phyloP scores from a whole-genome alignment of 64 coral and sea anemone species.

The Actinia tenebrosa region DNA sequence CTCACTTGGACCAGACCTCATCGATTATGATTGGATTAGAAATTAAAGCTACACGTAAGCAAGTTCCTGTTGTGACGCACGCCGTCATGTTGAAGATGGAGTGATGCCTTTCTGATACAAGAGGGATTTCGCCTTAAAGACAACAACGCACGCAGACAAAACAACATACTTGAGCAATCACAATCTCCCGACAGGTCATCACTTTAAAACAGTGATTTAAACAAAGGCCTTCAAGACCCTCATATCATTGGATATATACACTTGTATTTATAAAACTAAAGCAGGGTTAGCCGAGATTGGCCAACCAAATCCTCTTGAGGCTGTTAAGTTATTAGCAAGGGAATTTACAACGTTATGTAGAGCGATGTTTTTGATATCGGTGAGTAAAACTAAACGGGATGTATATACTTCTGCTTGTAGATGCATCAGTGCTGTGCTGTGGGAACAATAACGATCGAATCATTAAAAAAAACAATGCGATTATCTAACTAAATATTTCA shows the following conservation, averaged over 20 bases:
- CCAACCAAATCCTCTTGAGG: neutral
- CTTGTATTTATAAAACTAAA: constrained; percentile 3
- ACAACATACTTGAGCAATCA: too few relatives aligned
- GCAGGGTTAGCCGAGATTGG: neutral
- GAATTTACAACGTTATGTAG: neutral
- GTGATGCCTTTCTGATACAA: too few relatives aligned
- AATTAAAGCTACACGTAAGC: too few relatives aligned
- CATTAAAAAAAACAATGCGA: neutral
- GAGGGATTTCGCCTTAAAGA: too few relatives aligned
- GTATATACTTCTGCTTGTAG: neutral
- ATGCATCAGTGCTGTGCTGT: neutral
- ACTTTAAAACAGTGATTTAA: neutral
- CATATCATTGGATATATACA: constrained; percentile 1
- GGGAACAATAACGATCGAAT: neutral
- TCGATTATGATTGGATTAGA: too few relatives aligned
- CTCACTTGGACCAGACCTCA: too few relatives aligned
- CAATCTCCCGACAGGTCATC: neutral
- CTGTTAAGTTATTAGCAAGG: neutral
- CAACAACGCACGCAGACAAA: too few relatives aligned
- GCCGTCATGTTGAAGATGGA: too few relatives aligned
- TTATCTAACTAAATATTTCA: too few relatives aligned
- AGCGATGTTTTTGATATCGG: neutral
- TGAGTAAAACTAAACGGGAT: neutral
- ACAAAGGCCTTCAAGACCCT: neutral
- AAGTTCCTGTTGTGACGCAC: too few relatives aligned